phyloP scores from a whole-genome alignment of 2,113 vertebrate species.

The Pygathrix nemaeus region DNA sequence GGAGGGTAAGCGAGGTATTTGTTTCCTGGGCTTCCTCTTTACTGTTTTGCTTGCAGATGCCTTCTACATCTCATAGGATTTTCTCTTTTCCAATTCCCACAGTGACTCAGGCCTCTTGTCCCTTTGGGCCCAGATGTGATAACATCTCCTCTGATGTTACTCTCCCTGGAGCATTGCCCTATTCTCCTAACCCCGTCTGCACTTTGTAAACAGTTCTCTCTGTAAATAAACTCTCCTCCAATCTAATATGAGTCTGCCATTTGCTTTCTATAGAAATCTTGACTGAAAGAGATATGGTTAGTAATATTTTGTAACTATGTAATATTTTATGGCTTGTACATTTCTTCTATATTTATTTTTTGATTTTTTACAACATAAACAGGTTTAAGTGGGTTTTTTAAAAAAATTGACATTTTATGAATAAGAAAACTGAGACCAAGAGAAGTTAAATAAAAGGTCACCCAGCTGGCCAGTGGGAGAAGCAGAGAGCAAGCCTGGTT shows the following conservation, averaged over 20 bases:
- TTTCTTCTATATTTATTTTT: background rate
- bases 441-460: background rate
- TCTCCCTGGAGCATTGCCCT: background rate
- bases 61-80: background rate
- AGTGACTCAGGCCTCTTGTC: background rate
- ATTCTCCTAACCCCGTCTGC: background rate
- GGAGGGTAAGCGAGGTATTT: background rate
- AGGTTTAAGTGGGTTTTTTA: background rate
- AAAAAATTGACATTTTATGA: background rate
- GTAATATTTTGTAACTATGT: background rate
- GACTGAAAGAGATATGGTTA: background rate
- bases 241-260: background rate
- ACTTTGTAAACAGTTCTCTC: background rate
- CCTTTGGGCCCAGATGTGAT: background rate
- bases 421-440: background rate
- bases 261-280: conserved; percentile 23
- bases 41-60: background rate
- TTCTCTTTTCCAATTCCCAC: background rate
- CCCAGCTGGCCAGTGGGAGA: background rate
- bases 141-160: background rate
- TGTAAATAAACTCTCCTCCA: background rate
- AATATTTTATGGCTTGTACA: background rate
- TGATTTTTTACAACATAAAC: background rate
- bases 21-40: background rate
- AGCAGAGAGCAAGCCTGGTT: background rate